Evolutionary conservation across 2,888 invertebrate species (phyloP).

Genomic region (Alloscopus bannaensis): DNA sequence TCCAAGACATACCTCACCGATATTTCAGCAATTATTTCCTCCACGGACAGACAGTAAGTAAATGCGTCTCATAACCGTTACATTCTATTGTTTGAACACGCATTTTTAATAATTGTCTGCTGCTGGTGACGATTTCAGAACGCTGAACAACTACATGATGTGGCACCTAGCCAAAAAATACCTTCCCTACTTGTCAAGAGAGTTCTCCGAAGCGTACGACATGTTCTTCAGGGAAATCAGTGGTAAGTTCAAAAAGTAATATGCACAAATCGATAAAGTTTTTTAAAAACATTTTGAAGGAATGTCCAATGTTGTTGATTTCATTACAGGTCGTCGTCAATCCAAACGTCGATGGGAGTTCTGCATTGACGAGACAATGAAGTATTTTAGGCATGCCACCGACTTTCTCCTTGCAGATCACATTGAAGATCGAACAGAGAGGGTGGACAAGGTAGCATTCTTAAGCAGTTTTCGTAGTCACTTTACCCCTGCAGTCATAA

Average conservation of each 20-base stretch:
- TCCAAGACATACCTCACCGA: conserved; percentile 78
- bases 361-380: conserved; percentile 77
- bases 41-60: conserved; percentile 76
- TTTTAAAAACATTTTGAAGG: conserved; percentile 1
- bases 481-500: neutral
- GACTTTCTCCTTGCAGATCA: conserved; percentile 76
- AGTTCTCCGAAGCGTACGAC: conserved; percentile 74
- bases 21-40: conserved; percentile 78
- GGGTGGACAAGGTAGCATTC: conserved; percentile 24
- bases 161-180: conserved; percentile 79
- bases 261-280: conserved; percentile 8
- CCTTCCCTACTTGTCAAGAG: conserved; percentile 78
- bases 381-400: conserved; percentile 77
- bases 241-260: conserved; percentile 67
- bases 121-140: conserved; percentile 74
- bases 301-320: neutral
- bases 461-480: no score
- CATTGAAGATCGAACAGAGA: conserved; percentile 66
- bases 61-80: neutral
- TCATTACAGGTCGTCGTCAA: conserved; percentile 73
- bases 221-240: conserved; percentile 72
- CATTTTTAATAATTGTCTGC: neutral
- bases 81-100: neutral
- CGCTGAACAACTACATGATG: conserved; percentile 80
- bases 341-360: conserved; percentile 77